Conservation (phyloP, 2,888 invertebrate species). For the Macrosiphum euphorbiae region DNA sequence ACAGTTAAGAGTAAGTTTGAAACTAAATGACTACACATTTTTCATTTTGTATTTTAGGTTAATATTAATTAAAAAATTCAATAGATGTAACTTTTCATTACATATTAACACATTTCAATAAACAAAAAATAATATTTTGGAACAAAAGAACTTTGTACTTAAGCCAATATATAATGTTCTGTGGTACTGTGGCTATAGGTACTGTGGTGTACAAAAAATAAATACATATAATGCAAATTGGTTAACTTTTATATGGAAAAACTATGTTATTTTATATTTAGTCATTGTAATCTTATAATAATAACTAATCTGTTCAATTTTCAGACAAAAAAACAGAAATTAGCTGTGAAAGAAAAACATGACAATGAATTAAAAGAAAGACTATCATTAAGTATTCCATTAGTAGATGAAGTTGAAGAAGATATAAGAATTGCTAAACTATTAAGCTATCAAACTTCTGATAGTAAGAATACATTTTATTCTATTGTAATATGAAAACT, state of each 20-base stretch:
- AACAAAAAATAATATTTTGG: not conserved
- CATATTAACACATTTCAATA: not conserved
- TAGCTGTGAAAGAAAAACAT: constrained; percentile 77
- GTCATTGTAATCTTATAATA: not conserved
- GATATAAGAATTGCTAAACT: constrained; percentile 85
- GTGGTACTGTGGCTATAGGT: not conserved
- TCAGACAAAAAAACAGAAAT: constrained; percentile 81
- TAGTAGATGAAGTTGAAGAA: constrained; percentile 84
- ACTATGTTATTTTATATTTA: not conserved
- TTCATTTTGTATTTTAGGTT: not conserved
- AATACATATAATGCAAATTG: not conserved
- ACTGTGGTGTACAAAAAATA: not conserved
- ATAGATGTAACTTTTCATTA: not conserved
- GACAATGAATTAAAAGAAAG: constrained; percentile 82
- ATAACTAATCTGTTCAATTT: constrained; percentile 67
- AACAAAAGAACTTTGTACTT: not conserved
- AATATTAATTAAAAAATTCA: not conserved
- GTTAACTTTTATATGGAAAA: not conserved
- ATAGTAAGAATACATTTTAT: constrained; percentile 61
- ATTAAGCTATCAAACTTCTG: constrained; percentile 68
- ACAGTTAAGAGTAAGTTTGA: constrained; percentile 81
- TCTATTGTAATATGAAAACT: no score
- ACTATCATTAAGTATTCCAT: constrained; percentile 81
- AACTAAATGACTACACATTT: not conserved
- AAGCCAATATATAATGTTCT: no score